Evolutionary conservation across 2,888 invertebrate genomes (phyloP).

Genomic region (Dinocampus coccinellae): DNA sequence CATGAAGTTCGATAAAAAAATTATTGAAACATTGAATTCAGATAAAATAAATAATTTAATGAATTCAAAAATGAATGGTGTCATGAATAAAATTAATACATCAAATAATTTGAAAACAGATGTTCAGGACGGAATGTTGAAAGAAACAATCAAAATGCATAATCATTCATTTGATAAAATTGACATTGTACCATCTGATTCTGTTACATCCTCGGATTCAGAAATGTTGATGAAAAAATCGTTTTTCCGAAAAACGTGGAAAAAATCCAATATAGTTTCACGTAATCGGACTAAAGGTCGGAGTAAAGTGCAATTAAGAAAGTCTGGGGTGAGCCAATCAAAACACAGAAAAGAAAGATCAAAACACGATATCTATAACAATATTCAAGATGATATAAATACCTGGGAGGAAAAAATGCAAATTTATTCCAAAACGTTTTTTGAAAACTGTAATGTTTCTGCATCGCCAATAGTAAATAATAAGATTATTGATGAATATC

Average conservation of each 20-base stretch:
- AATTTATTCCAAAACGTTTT: neutral
- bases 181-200: neutral
- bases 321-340: conserved; percentile 60
- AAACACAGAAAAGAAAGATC: conserved; percentile 56
- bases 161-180: neutral
- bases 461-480: neutral
- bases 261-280: conserved; percentile 47
- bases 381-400: conserved; percentile 49
- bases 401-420: conserved; percentile 41
- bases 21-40: neutral
- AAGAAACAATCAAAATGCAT: neutral
- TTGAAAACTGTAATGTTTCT: conserved; percentile 1
- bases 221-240: conserved; percentile 33
- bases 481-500: neutral
- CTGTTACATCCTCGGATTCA: neutral
- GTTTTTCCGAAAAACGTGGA: conserved; percentile 38
- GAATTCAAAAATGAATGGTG: neutral
- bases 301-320: conserved; percentile 54
- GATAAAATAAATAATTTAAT: too few relatives aligned
- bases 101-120: neutral
- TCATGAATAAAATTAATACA: neutral
- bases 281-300: conserved; percentile 55
- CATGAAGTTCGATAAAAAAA: neutral
- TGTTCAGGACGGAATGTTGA: neutral
- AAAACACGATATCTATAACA: conserved; percentile 49